Evolutionary conservation across 2,113 vertebrate species (phyloP).

Genomic region (Prunella fulvescens): DNA sequence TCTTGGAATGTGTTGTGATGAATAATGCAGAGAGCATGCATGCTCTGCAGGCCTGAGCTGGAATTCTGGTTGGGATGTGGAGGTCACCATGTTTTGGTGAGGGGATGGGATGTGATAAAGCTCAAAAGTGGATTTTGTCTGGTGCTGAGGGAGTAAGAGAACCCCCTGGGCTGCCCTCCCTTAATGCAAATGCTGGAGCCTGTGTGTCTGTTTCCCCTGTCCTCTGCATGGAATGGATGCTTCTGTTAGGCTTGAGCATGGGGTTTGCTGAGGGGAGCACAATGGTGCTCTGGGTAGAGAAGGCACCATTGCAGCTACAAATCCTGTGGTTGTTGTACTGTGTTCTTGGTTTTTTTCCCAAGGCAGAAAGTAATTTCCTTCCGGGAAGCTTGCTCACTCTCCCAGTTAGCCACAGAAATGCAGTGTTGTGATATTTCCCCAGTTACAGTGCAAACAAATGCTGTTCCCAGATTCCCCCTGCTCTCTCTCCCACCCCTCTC

Average conservation of each 20-base stretch:
- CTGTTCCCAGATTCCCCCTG: accelerated
- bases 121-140: neutral
- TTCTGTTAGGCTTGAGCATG: accelerated
- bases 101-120: neutral
- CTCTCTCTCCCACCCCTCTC: accelerated
- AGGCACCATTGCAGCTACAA: neutral
- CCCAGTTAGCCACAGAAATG: neutral
- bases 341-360: neutral
- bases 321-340: neutral
- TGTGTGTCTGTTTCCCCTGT: neutral
- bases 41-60: neutral
- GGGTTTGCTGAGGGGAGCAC: neutral
- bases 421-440: neutral
- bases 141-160: neutral
- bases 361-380: neutral
- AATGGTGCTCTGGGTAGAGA: neutral
- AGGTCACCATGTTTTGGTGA: neutral
- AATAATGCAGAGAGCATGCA: neutral
- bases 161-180: neutral
- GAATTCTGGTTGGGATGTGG: neutral
- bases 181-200: neutral
- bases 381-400: accelerated
- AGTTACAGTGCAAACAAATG: accelerated
- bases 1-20: neutral
- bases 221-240: accelerated